These are phyloP conservation scores for Eupeodes luniger DNA, from an alignment of 2,888 invertebrate species.

Conservation along the genomic window DNA sequence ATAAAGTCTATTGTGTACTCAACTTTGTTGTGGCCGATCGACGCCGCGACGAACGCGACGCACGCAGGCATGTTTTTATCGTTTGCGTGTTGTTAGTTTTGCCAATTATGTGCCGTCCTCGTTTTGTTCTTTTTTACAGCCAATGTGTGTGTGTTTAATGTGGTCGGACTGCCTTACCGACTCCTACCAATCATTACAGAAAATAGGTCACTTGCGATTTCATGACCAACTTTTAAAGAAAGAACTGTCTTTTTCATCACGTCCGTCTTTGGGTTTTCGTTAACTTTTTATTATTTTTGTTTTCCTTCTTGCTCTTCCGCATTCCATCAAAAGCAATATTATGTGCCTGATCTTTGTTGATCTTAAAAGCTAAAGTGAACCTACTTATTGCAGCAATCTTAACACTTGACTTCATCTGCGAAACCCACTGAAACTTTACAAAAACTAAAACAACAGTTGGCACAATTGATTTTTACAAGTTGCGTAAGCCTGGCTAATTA, in stretches of 20 bases:
- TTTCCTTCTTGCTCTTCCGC: conserved; percentile 62
- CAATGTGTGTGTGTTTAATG: conserved; percentile 4
- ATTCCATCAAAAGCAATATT: conserved; percentile 45
- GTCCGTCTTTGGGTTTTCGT: conserved; percentile 31
- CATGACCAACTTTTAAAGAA: conserved; percentile 82
- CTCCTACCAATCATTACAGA: conserved; percentile 46
- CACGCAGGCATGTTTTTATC: conserved; percentile 50
- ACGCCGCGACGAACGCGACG: conserved; percentile 30
- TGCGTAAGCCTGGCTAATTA: conserved; percentile 67
- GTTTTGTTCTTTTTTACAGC: conserved; percentile 45
- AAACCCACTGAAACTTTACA: conserved; percentile 42
- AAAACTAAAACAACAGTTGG: background rate
- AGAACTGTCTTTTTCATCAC: conserved; percentile 58
- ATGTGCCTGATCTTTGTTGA: conserved; percentile 26
- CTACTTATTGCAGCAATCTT: conserved; percentile 63
- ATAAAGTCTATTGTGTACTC: background rate
- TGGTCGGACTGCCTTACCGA: conserved; percentile 46
- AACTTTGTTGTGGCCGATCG: conserved; percentile 11
- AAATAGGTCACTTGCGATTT: conserved; percentile 84
- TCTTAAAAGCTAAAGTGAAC: conserved; percentile 3
- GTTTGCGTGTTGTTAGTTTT: conserved; percentile 76
- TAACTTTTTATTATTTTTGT: conserved; percentile 41
- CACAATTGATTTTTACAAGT: conserved; percentile 44
- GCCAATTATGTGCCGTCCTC: conserved; percentile 78
- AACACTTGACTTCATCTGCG: conserved; percentile 68